Evolutionary conservation across 2,888 invertebrate genomes (phyloP).

Genomic region (Orchestes rusci): DNA sequence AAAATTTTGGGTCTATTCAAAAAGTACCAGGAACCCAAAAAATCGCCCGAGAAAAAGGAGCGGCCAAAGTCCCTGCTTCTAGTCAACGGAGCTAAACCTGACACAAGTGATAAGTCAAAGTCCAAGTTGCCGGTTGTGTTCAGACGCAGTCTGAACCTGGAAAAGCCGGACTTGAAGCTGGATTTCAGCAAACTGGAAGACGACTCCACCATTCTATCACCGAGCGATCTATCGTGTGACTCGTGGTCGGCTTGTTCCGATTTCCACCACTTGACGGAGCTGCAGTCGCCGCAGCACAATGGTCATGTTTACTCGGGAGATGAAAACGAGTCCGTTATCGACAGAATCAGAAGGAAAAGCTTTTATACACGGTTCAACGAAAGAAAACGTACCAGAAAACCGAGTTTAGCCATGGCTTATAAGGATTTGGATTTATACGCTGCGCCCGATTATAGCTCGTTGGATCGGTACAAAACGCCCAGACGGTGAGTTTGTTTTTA

Average conservation of each 20-base stretch:
- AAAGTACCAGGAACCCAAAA: slow-evolving; percentile 52
- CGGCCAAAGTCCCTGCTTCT: slow-evolving; percentile 50
- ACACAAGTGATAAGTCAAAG: slow-evolving; percentile 32
- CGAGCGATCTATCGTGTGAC: slow-evolving; percentile 50
- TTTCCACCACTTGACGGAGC: slow-evolving; percentile 32
- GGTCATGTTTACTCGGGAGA: slow-evolving; percentile 42
- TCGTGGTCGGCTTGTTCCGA: slow-evolving; percentile 63
- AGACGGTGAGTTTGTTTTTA: slow-evolving; percentile 21
- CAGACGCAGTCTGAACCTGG: slow-evolving; percentile 41
- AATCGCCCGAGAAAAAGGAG: slow-evolving; percentile 42
- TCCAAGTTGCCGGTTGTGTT: slow-evolving; percentile 41
- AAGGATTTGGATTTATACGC: slow-evolving; percentile 37
- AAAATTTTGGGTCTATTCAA: slow-evolving; percentile 72
- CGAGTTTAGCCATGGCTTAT: slow-evolving; percentile 50
- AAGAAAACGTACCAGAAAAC: slow-evolving; percentile 59
- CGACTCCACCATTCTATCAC: slow-evolving; percentile 48
- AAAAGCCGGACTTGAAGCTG: slow-evolving; percentile 48
- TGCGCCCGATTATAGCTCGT: slow-evolving; percentile 34
- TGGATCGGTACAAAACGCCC: slow-evolving; percentile 36
- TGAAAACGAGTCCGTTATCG: slow-evolving; percentile 63
- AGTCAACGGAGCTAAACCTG: slow-evolving; percentile 47
- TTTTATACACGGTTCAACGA: slow-evolving; percentile 86
- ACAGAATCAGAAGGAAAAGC: slow-evolving; percentile 80
- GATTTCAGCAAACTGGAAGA: slow-evolving; percentile 50
- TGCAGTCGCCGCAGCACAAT: slow-evolving; percentile 41